Base-by-base conservation (phyloP, 2,888 invertebrate species). In the Andrena trimmerana region DNA sequence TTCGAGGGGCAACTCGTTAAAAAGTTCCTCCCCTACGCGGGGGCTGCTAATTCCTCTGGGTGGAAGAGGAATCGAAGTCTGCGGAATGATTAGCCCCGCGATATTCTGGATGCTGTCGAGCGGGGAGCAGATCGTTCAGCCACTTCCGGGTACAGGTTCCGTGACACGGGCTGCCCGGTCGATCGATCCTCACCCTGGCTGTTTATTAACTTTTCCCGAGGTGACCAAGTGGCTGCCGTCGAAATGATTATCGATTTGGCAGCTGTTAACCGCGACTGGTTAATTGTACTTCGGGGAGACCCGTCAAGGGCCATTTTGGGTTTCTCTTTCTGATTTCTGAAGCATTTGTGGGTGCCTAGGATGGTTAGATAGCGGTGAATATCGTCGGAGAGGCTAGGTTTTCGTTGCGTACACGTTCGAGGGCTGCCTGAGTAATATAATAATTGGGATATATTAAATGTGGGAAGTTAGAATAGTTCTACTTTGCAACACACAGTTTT, bases 1-100 rank as follows among this genome's bases (percentile, higher is more conserved):
- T 42, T n/a, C 27, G 42, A 48, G n/a, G 63, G 54, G 42, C 79
- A 78, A 83, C 81, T 86, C 85, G 79, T 86, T 83, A 83, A 82
- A 82, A 87, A 87, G 81, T 87, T 86, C 69, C 79, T 52, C 20
- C 52, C 52, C 20, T n/a, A 20, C 73, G 75, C 42, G 62, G 57
- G 69, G 78, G 71, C 71, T 60, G 63, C 66, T 82, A 86, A 84
- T 76, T 80, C 74, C 69, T 79, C 29, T 62, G 13, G 54, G 2
- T 20, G 52, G 48, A 8, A 63, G 5, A 16, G 50, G 60, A 78
- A 78, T 65, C 60, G 68, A 52, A 83, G 78, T 16, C 83, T 78
- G 81, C 78, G 73, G 78, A 79, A 76, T 85, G 78, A 86, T 87
- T 77, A 78, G 83, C 63, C 7, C 60, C 42, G 24, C 78, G 75